phyloP scores from a whole-genome alignment of 2,888 invertebrate genomes.

The Exocentrus adspersus region DNA sequence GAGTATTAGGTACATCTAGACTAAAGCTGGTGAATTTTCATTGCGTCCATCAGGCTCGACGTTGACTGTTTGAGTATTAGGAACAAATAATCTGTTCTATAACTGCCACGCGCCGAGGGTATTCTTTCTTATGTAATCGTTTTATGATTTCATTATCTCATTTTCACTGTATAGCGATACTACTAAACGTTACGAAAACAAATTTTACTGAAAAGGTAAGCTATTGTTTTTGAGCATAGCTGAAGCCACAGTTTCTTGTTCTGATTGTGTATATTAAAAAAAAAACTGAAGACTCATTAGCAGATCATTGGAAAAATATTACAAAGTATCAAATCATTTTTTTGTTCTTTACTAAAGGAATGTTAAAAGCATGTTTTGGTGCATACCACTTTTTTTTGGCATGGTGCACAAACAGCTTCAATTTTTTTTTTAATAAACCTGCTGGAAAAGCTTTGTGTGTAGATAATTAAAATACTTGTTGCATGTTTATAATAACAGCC shows the following conservation, averaged over 20 bases:
- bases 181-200: background rate
- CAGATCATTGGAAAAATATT: too few relatives aligned
- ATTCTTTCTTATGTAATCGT: slow-evolving; percentile 13
- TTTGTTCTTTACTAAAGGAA: too few relatives aligned
- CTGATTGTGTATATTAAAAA: background rate
- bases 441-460: too few relatives aligned
- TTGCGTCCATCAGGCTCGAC: background rate
- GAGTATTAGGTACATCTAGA: background rate
- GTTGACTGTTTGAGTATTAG: background rate
- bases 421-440: too few relatives aligned
- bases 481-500: too few relatives aligned
- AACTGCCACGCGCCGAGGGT: slow-evolving; percentile 16
- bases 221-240: slow-evolving; percentile 39
- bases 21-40: background rate
- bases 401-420: too few relatives aligned
- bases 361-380: too few relatives aligned
- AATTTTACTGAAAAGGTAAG: slow-evolving; percentile 32
- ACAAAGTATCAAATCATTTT: too few relatives aligned
- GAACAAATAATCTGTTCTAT: slow-evolving; percentile 4
- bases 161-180: background rate
- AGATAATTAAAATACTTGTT: too few relatives aligned
- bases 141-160: slow-evolving; percentile 1
- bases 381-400: too few relatives aligned
- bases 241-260: slow-evolving; percentile 8
- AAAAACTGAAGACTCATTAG: too few relatives aligned